phyloP scores from a whole-genome alignment of 2,797 vertebrate genomes.

The Psittacula echo region DNA sequence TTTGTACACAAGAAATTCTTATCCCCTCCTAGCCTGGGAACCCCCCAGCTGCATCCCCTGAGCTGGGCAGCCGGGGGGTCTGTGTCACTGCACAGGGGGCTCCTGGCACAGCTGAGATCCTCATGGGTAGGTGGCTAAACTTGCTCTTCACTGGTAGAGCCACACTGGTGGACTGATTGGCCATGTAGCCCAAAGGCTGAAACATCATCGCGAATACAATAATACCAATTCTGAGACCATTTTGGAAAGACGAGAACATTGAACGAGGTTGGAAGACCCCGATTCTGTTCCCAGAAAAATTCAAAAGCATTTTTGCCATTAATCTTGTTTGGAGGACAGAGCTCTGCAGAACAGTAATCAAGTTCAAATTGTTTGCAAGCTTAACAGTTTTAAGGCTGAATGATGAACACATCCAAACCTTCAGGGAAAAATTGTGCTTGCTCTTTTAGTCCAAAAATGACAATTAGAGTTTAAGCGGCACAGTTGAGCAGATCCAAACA shows the following conservation, averaged over 20 bases:
- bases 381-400: conserved; percentile 62
- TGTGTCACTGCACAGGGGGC: rapidly evolving
- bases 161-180: background rate
- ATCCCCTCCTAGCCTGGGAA: background rate
- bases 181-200: background rate
- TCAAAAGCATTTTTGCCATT: background rate
- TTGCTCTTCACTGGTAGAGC: background rate
- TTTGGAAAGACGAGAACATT: background rate
- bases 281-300: conserved; percentile 22
- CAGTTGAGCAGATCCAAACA: conserved; percentile 59
- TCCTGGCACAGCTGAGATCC: background rate
- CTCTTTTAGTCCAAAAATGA: conserved; percentile 66
- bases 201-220: background rate
- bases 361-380: conserved; percentile 66
- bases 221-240: background rate
- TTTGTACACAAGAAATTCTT: background rate
- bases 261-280: background rate
- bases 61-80: rapidly evolving
- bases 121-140: rapidly evolving
- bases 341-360: conserved; percentile 51
- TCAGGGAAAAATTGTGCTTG: conserved; percentile 60
- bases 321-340: conserved; percentile 27
- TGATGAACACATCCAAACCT: conserved; percentile 62
- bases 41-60: background rate
- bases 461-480: conserved; percentile 69